Evolutionary conservation across 2,888 invertebrate genomes (phyloP).

Genomic region (Tipula helvola): DNA sequence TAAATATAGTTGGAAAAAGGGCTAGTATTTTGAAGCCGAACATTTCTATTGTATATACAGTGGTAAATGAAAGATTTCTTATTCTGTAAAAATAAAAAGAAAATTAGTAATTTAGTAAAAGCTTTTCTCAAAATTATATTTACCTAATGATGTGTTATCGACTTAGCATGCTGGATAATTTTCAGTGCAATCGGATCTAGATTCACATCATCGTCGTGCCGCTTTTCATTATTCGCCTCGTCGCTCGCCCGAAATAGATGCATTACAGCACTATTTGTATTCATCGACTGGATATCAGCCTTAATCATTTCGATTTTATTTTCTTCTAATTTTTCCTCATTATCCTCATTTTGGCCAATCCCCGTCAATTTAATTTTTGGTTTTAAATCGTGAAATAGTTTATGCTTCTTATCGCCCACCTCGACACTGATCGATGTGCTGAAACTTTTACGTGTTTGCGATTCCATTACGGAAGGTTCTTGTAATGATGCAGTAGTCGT

Average conservation of each 20-base stretch:
- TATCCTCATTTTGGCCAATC: neutral
- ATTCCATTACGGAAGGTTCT: conserved; percentile 16
- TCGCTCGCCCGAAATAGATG: conserved; percentile 23
- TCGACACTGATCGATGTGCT: conserved; percentile 42
- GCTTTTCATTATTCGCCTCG: conserved; percentile 24
- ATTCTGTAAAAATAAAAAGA: neutral
- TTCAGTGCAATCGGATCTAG: conserved; percentile 28
- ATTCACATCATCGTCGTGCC: conserved; percentile 20
- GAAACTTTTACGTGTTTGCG: conserved; percentile 37
- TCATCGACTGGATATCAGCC: conserved; percentile 16
- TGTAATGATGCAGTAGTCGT: conserved; percentile 15
- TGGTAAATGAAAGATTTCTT: neutral
- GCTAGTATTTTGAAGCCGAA: neutral
- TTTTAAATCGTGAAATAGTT: conserved; percentile 15
- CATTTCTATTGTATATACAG: neutral
- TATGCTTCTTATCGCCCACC: conserved; percentile 32
- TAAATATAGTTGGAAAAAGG: neutral
- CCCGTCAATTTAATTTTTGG: conserved; percentile 34
- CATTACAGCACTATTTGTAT: conserved; percentile 16
- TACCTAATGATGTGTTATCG: neutral
- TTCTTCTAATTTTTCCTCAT: conserved; percentile 29
- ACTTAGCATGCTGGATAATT: conserved; percentile 33
- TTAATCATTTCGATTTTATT: conserved; percentile 16
- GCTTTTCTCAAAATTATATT: conserved; percentile 12
- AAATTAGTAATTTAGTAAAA: conserved; percentile 17